phyloP scores from a whole-genome alignment of 1,140 invertebrate species.

The Brachionus calyciflorus region DNA sequence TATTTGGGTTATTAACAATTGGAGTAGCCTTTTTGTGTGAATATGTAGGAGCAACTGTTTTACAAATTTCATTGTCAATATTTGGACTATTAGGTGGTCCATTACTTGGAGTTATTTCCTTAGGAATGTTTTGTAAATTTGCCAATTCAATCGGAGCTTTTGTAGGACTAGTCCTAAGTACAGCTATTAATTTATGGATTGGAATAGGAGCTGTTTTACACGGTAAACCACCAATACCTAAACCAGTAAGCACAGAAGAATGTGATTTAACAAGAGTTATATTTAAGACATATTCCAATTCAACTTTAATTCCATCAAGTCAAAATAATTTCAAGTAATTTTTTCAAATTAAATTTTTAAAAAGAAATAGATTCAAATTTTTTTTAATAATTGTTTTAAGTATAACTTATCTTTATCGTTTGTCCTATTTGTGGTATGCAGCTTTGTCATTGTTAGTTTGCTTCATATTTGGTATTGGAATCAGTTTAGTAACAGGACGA shows the following conservation, averaged over 20 bases:
- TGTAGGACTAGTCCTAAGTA: conserved; percentile 20
- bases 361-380: not conserved
- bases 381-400: not conserved
- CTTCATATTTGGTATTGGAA: not conserved
- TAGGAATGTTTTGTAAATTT: conserved; percentile 45
- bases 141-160: conserved; percentile 40
- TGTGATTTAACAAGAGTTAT: conserved; percentile 16
- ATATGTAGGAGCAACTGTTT: conserved; percentile 50
- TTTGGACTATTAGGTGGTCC: conserved; percentile 57
- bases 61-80: conserved; percentile 54
- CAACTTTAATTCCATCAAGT: not conserved
- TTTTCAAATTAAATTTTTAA: not conserved
- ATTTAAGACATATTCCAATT: not conserved
- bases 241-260: not conserved
- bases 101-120: conserved; percentile 50
- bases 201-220: conserved; percentile 36
- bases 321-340: conserved; percentile 5
- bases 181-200: conserved; percentile 34
- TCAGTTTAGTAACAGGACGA: conserved; percentile 7
- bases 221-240: not conserved
- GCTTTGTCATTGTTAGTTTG: not conserved
- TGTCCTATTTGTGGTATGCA: conserved; percentile 44
- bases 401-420: conserved; percentile 15
- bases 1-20: conserved; percentile 53
- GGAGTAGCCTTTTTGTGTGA: conserved; percentile 52